These are phyloP conservation scores for Deilephila porcellus DNA, from an alignment of 2,888 invertebrate species.

Conservation along the genomic window DNA sequence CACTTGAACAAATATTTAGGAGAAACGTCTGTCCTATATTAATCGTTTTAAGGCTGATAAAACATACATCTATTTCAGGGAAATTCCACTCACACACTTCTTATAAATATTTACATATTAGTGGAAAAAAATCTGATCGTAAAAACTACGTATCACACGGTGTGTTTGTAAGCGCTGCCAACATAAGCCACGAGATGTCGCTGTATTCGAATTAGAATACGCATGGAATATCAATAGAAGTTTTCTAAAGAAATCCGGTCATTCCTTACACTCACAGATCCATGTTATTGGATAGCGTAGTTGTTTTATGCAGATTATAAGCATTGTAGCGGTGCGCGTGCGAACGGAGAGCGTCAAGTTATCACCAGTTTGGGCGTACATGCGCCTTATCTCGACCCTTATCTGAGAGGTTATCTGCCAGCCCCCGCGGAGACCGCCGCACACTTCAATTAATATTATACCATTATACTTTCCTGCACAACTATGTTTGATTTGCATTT, in stretches of 20 bases:
- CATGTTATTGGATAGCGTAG: not conserved
- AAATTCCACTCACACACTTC: not conserved
- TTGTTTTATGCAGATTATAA: not conserved
- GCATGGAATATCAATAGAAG: not conserved
- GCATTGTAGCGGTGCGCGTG: not conserved
- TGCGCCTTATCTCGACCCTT: constrained; percentile 11
- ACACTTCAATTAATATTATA: constrained; percentile 25
- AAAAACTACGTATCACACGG: too few relatives aligned
- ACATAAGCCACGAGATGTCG: constrained; percentile 13
- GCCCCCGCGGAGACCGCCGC: constrained; percentile 25
- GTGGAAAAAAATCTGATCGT: not conserved
- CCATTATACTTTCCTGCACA: constrained; percentile 9
- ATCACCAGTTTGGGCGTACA: constrained; percentile 25
- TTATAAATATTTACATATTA: not conserved
- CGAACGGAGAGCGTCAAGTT: constrained; percentile 4
- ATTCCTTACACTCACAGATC: too few relatives aligned
- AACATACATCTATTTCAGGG: too few relatives aligned
- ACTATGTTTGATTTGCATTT: constrained; percentile 22
- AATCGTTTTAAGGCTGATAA: too few relatives aligned
- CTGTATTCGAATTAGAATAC: not conserved
- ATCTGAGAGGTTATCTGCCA: constrained; percentile 29
- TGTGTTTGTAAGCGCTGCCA: not conserved
- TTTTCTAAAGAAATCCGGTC: not conserved
- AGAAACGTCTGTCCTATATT: too few relatives aligned
- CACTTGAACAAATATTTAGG: too few relatives aligned